Conservation (phyloP, 2,113 vertebrate genomes). For the Cyrtonyx montezumae region DNA sequence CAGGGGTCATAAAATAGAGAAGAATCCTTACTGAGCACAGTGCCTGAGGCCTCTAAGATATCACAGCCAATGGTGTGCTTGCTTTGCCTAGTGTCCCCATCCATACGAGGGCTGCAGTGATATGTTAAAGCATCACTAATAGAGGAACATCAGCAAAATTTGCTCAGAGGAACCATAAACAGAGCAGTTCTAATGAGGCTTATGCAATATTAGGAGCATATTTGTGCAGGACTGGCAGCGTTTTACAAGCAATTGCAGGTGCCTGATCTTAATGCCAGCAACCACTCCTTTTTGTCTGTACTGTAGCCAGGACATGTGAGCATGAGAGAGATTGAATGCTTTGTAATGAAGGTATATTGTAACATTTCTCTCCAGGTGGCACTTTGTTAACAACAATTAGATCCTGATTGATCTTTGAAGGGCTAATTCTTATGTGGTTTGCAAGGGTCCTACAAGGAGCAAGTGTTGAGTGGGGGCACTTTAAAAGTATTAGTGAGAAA, state of each 20-base stretch:
- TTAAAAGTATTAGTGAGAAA: slow-evolving; percentile 73
- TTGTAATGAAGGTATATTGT: slow-evolving; percentile 79
- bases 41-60: background rate
- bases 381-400: slow-evolving; percentile 79
- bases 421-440: slow-evolving; percentile 77
- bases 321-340: slow-evolving; percentile 71
- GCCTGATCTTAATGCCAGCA: slow-evolving; percentile 57
- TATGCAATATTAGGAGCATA: background rate
- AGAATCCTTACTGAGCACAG: background rate
- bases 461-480: slow-evolving; percentile 79
- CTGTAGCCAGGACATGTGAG: slow-evolving; percentile 57
- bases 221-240: slow-evolving; percentile 40
- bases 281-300: slow-evolving; percentile 52
- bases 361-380: slow-evolving; percentile 80
- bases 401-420: slow-evolving; percentile 79
- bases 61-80: rapidly evolving
- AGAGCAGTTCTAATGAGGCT: background rate
- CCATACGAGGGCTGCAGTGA: background rate
- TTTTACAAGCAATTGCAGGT: slow-evolving; percentile 68
- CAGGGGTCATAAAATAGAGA: background rate
- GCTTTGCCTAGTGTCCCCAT: rapidly evolving
- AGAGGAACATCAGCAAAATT: background rate
- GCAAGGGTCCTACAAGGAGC: slow-evolving; percentile 76
- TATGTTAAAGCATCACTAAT: rapidly evolving
- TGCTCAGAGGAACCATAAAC: background rate